Base-by-base conservation (phyloP, 2,888 invertebrate species). In the Eremobia ochroleuca region DNA sequence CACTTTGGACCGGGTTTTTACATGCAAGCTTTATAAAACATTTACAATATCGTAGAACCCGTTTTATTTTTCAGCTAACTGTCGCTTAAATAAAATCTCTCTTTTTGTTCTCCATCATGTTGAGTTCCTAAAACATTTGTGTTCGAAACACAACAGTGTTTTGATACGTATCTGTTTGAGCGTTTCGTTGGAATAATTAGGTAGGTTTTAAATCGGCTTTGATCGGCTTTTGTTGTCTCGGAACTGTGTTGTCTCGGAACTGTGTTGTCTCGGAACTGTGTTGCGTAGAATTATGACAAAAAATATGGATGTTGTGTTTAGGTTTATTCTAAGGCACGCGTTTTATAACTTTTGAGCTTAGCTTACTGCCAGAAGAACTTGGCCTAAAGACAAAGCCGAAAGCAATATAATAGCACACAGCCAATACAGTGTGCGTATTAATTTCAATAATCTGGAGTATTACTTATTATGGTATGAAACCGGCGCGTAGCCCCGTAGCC, bases 201-300 rank as follows among this genome's bases (percentile, higher is more conserved):
- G 43, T 64, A 64, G 37, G 68, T 25, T 82, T 73, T 70, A 62
- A 58, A 71, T 81, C 73, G 13, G 62, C 73, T 82, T 79, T 79
- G 52, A 34, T 73, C 59, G 55, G 61, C 67, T 64, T 69, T 62
- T 66, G 64, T 62, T 65, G 31, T 74, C 34, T 61, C 28, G 0
- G 6, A 40, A 68, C 34, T 66, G 37, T 67, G 64, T 62, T 65
- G 31, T 74, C 34, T 61, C 28, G 0, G 6, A 40, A 68, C 34
- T 66, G 37, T 66, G 64, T 62, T 65, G 31, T 74, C 34, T 61
- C 28, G 0, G 6, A 40, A 68, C 34, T 66, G 49, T 64, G 59
- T 70, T 61, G 25, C 28, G 65, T 58, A 25, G 37, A 64, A 55
- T 78, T 74, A 55, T 28, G 37, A 40, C 37, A 31, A 55, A 49